Base-by-base conservation (phyloP, 2,113 vertebrate genomes). In the Pituophis catenifer region DNA sequence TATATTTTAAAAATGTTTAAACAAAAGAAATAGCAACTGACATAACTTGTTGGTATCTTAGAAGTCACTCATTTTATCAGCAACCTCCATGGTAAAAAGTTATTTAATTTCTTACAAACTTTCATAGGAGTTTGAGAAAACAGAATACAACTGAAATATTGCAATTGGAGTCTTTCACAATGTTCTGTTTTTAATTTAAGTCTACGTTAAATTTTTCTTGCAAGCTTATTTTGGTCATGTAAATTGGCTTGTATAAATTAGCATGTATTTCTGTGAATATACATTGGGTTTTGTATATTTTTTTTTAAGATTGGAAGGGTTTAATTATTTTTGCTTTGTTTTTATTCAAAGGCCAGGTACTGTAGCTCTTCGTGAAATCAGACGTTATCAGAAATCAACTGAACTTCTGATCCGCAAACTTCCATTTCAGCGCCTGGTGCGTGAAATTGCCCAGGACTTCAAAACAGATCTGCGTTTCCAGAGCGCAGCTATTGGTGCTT, bases 391-490 rank as follows among this genome's bases (percentile, higher is more conserved):
- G 92, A 98, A 98, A 97, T 98, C 98, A 33, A 98, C 98, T 1
- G 98, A 98, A 96, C 98, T 98, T 96, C 95, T 98, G 97, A 98
- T 98, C 94, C 98, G 98, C 96, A 98, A 98, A 88, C 98, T 98
- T 89, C 98, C 98, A 81, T 98, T 98, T 97, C 98, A 98, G 95
- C 98, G 98, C 88, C 97, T 98, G 97, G 98, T 98, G 95, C 97
- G 98, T 96, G 98, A 98, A 97, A 98, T 98, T 96, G 98, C 98
- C 98, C 98, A 98, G 98, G 98, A 98, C 96, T 98, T 98, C 97
- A 98, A 98, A 96, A 98, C 98, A 97, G 98, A 98, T 92, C 97
- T 98, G 98, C 98, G 98, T 97, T 98, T 98, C 96, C 98, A 98
- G 96, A 98, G 98, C 91, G 98, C 98, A 95, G 98, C 98, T 95